phyloP scores from a whole-genome alignment of 1,140 invertebrate genomes.

The Drosophila sproati region DNA sequence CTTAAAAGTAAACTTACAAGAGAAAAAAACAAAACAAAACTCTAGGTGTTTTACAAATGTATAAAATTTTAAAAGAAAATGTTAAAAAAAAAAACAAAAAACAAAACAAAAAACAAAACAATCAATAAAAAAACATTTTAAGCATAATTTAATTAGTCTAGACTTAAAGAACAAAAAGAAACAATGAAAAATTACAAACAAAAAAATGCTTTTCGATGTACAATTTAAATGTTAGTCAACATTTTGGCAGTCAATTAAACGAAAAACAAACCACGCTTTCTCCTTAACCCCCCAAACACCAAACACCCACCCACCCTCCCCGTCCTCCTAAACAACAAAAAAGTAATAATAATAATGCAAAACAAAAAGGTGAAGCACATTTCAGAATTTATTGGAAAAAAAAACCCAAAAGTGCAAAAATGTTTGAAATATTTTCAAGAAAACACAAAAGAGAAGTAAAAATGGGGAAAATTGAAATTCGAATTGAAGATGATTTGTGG shows the following conservation, averaged over 20 bases:
- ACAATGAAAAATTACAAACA: conserved; percentile 12
- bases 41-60: conserved; percentile 78
- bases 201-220: conserved; percentile 44
- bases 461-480: no score
- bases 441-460: neutral
- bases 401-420: conserved; percentile 9
- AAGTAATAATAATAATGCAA: neutral
- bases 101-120: conserved; percentile 21
- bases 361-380: neutral
- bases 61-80: conserved; percentile 35
- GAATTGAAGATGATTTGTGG: neutral
- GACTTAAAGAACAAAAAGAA: conserved; percentile 4
- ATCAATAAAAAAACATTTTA: conserved; percentile 35
- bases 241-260: conserved; percentile 52
- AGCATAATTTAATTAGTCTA: conserved; percentile 64
- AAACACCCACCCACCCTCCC: neutral
- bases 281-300: neutral
- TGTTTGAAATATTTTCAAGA: conserved; percentile 1
- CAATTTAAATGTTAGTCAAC: conserved; percentile 41
- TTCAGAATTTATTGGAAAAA: neutral
- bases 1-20: conserved; percentile 59
- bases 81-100: conserved; percentile 20
- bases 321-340: neutral
- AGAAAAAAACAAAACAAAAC: conserved; percentile 35
- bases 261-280: conserved; percentile 3